Evolutionary conservation across 2,113 vertebrate genomes (phyloP).

Genomic region (Echinops telfairi): DNA sequence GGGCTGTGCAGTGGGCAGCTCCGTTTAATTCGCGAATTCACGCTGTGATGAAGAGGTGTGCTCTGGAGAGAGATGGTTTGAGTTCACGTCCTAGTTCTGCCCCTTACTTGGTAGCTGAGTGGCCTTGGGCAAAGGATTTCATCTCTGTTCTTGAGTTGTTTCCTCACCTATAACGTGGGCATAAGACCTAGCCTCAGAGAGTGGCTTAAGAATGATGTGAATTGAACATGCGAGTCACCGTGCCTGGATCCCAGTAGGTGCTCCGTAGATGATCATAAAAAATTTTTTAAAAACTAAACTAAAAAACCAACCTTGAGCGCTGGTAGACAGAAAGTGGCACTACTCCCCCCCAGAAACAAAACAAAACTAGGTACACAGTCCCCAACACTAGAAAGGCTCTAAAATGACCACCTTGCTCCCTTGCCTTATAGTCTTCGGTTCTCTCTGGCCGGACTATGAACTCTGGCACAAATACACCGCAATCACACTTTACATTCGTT

Average conservation of each 20-base stretch:
- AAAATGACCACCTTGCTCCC: background rate
- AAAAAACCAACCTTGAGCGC: background rate
- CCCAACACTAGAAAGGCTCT: background rate
- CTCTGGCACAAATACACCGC: background rate
- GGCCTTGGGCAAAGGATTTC: background rate
- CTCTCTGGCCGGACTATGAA: background rate
- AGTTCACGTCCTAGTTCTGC: background rate
- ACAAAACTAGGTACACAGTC: background rate
- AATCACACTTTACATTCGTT: background rate
- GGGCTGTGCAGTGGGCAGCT: background rate
- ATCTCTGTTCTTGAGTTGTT: background rate
- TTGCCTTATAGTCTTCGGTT: background rate
- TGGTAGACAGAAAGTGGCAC: background rate
- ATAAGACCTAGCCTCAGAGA: background rate
- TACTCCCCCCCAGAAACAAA: background rate
- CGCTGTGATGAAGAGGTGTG: background rate
- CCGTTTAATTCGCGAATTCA: background rate
- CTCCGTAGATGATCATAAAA: background rate
- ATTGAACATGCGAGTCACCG: background rate
- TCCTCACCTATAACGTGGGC: background rate
- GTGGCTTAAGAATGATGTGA: constrained; percentile 1
- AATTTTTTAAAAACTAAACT: background rate
- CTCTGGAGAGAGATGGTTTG: background rate
- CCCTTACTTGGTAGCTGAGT: background rate
- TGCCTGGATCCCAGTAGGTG: background rate